These are phyloP conservation scores for Lissocephala sabroskyi DNA, from an alignment of 2,888 invertebrate species.

Conservation along the genomic window DNA sequence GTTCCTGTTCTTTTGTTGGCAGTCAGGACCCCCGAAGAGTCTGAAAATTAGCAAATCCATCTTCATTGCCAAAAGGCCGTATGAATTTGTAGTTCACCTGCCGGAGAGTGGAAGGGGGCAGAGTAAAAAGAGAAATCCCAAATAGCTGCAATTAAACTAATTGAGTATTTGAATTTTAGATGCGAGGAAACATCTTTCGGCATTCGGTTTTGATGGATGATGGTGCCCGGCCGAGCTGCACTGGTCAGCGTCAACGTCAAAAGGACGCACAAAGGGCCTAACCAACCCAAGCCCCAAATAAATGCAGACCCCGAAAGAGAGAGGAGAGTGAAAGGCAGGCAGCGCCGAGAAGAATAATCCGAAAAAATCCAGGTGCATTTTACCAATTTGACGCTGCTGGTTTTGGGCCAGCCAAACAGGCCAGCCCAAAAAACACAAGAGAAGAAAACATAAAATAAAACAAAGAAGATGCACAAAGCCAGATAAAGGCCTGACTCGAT, in stretches of 20 bases:
- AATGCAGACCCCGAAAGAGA: slow-evolving; percentile 28
- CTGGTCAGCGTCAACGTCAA: slow-evolving; percentile 43
- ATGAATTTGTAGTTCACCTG: slow-evolving; percentile 55
- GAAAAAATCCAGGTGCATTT: slow-evolving; percentile 63
- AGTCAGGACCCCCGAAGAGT: too few relatives aligned
- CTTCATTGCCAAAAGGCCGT: slow-evolving; percentile 8
- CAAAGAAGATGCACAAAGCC: slow-evolving; percentile 52
- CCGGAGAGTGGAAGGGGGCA: slow-evolving; percentile 7
- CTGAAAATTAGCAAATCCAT: not conserved
- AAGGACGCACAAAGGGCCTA: slow-evolving; percentile 52
- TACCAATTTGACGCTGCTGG: slow-evolving; percentile 64
- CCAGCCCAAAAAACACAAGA: slow-evolving; percentile 33
- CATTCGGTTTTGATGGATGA: slow-evolving; percentile 66
- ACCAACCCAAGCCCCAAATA: too few relatives aligned
- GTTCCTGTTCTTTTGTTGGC: too few relatives aligned
- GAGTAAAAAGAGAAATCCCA: slow-evolving; percentile 3
- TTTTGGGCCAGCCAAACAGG: slow-evolving; percentile 47
- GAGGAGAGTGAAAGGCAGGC: slow-evolving; percentile 36
- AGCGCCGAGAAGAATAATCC: slow-evolving; percentile 28
- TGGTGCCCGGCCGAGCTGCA: slow-evolving; percentile 29
- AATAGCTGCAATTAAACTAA: slow-evolving; percentile 56
- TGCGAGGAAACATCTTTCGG: slow-evolving; percentile 57
- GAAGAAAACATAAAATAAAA: slow-evolving; percentile 27
- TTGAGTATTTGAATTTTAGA: slow-evolving; percentile 59
- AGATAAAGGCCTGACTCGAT: slow-evolving; percentile 43